Percentiles rank a stretch among this genome's conserved stretches.
Evolutionary conservation across 2,113 vertebrate species (phyloP).

Genomic region (Cnemophilus loriae): DNA sequence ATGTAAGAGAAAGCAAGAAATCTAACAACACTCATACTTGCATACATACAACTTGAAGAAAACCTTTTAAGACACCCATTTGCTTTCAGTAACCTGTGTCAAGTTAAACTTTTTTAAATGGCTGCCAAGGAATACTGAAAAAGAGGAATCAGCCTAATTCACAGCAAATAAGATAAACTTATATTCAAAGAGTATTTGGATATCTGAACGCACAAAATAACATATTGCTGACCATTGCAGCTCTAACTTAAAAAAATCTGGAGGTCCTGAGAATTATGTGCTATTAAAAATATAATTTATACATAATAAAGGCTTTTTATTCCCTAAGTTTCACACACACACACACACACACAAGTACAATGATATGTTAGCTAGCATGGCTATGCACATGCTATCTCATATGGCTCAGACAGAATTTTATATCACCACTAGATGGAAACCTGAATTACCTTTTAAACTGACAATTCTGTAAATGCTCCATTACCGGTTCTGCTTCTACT

Average conservation of each 20-base stretch:
- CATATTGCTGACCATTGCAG: neutral
- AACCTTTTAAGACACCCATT: neutral
- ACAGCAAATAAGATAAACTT: neutral
- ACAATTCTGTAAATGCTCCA: neutral
- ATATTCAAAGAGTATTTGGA: neutral
- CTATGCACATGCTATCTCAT: neutral
- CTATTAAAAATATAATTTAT: neutral
- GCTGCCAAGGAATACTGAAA: neutral
- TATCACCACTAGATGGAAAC: slow-evolving; percentile 63
- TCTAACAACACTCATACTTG: neutral
- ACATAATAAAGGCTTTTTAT: neutral
- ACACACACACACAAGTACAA: neutral
- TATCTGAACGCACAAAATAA: neutral
- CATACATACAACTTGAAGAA: neutral
- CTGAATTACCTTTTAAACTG: slow-evolving; percentile 22
- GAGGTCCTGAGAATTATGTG: neutral
- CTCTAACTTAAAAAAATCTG: neutral
- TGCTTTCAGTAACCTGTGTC: neutral
- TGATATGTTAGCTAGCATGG: rapidly evolving
- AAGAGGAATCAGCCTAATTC: neutral
- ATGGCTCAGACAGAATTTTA: neutral
- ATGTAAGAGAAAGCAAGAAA: neutral
- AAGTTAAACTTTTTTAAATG: neutral
- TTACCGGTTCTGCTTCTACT: neutral
- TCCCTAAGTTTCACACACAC: neutral